phyloP scores from a whole-genome alignment of 2,113 vertebrate genomes.

The Macaca mulatta region DNA sequence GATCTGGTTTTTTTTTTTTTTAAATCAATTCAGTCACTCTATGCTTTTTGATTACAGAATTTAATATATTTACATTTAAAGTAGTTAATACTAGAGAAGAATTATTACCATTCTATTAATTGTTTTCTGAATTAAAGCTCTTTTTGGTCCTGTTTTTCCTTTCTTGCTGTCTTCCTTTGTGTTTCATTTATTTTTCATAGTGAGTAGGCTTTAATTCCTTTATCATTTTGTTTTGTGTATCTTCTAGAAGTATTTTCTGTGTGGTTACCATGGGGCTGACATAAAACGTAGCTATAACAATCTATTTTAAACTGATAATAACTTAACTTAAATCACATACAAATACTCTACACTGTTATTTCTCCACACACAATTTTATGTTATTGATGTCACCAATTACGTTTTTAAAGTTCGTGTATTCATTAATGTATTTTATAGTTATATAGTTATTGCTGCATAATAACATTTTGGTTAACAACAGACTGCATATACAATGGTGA shows the following conservation, averaged over 20 bases:
- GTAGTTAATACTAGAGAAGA: neutral
- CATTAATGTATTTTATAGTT: neutral
- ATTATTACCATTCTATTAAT: neutral
- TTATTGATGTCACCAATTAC: neutral
- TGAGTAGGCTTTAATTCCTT: neutral
- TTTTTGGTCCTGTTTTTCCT: neutral
- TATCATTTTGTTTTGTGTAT: neutral
- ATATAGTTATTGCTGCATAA: neutral
- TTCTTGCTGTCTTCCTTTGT: neutral
- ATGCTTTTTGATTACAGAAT: neutral
- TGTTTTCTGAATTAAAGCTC: neutral
- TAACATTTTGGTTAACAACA: neutral
- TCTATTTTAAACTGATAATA: neutral
- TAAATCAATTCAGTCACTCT: neutral
- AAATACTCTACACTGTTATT: neutral
- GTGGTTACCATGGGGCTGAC: neutral
- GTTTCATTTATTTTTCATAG: neutral
- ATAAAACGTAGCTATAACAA: neutral
- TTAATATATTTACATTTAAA: slow-evolving; percentile 2
- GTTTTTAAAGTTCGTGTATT: neutral
- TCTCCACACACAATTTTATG: neutral
- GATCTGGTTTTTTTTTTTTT: neutral
- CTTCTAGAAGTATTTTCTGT: neutral
- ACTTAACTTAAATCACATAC: neutral
- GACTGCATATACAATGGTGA: neutral